Conservation (phyloP, 2,888 invertebrate species). For the Hemicrepidius hirtus region DNA sequence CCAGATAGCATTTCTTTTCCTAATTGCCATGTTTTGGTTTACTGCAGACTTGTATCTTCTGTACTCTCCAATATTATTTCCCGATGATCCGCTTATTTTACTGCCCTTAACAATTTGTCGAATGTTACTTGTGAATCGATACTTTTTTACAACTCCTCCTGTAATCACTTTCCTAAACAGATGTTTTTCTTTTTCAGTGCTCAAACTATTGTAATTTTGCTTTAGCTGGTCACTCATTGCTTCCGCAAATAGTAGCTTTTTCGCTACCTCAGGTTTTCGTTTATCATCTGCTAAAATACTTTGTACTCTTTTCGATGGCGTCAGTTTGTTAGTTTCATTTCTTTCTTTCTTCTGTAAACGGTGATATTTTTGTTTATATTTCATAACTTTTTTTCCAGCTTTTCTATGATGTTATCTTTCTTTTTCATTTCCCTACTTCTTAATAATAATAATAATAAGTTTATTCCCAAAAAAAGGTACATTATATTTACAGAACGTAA, state of each 20-base stretch:
- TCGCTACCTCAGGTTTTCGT: conserved; percentile 13
- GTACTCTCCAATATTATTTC: background rate
- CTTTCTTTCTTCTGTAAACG: conserved; percentile 10
- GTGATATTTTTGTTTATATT: background rate
- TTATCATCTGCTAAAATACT: conserved; percentile 2
- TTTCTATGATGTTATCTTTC: conserved; percentile 30
- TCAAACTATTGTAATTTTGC: conserved; percentile 43
- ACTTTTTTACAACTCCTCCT: conserved; percentile 37
- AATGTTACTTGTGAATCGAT: conserved; percentile 16
- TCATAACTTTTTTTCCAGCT: conserved; percentile 13
- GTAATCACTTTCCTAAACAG: conserved; percentile 38
- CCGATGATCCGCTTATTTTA: conserved; percentile 51
- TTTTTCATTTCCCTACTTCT: conserved; percentile 22
- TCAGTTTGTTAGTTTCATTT: background rate
- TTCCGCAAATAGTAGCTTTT: conserved; percentile 35
- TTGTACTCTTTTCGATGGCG: conserved; percentile 1
- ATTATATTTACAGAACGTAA: no score
- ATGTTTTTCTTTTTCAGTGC: conserved; percentile 40
- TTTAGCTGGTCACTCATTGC: conserved; percentile 40
- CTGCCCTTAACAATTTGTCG: conserved; percentile 12
- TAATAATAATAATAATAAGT: no score
- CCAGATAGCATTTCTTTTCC: conserved; percentile 41
- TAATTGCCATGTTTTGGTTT: conserved; percentile 31
- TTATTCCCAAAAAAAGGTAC: no score
- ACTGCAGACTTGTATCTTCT: background rate